Evolutionary conservation across 2,888 invertebrate species (phyloP).

Genomic region (Macrosiphum euphorbiae): DNA sequence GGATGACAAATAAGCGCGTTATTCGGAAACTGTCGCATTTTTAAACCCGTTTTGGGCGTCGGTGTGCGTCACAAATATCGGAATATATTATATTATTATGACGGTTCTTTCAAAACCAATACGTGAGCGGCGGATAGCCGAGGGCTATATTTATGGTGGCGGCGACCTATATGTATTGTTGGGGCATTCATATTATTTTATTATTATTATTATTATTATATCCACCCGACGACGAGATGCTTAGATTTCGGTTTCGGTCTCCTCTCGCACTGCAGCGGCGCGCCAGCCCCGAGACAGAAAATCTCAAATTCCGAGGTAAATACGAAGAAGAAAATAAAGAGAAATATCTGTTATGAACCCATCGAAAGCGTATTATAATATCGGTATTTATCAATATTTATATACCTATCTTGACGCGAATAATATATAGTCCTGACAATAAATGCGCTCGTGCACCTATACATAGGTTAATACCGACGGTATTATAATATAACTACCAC

Average conservation of each 20-base stretch:
- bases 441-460: neutral
- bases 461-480: neutral
- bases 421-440: neutral
- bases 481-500: neutral
- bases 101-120: neutral
- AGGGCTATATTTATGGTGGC: neutral
- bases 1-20: neutral
- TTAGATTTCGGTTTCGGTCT: neutral
- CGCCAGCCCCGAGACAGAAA: neutral
- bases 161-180: neutral
- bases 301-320: neutral
- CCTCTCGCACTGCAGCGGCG: neutral
- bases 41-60: slow-evolving; percentile 27
- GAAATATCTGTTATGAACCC: neutral
- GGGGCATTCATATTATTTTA: neutral
- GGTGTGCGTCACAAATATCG: neutral
- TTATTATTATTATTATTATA: neutral
- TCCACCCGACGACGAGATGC: neutral
- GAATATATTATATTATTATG: neutral
- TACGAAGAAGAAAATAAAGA: neutral
- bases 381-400: neutral
- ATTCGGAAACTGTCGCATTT: slow-evolving; percentile 3
- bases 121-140: neutral
- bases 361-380: neutral
- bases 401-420: neutral